Conservation (phyloP, 2,888 invertebrate species). For the Gastracanthus pulcherrimus region DNA sequence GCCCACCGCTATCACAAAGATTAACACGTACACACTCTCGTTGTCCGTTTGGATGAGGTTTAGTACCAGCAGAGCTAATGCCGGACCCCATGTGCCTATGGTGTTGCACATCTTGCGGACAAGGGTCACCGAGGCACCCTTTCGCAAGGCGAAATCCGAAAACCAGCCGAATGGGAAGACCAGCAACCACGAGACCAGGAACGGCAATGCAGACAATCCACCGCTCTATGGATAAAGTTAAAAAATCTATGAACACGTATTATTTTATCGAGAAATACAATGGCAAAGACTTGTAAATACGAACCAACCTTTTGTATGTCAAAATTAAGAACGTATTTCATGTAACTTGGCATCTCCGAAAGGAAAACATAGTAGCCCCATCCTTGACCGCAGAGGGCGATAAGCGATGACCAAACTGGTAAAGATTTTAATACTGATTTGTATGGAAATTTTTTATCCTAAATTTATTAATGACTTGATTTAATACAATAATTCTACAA, state of each 20-base stretch:
- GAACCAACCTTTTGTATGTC: constrained; percentile 80
- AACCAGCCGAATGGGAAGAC: constrained; percentile 78
- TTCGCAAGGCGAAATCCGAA: constrained; percentile 76
- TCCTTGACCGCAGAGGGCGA: constrained; percentile 83
- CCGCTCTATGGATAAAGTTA: constrained; percentile 73
- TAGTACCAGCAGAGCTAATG: constrained; percentile 75
- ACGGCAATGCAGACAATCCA: constrained; percentile 79
- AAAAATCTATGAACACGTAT: not conserved
- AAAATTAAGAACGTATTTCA: constrained; percentile 81
- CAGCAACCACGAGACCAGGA: constrained; percentile 79
- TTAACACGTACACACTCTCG: constrained; percentile 56
- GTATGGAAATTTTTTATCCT: constrained; percentile 81
- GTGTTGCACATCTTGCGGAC: constrained; percentile 77
- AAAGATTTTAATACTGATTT: constrained; percentile 81
- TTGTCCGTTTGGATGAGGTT: constrained; percentile 63
- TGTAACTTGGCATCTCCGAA: constrained; percentile 85
- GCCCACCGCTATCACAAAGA: constrained; percentile 71
- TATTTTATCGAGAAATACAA: not conserved
- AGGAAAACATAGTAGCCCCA: constrained; percentile 87
- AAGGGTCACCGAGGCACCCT: constrained; percentile 64
- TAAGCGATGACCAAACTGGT: constrained; percentile 82
- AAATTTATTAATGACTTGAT: constrained; percentile 29
- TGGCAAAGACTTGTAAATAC: not conserved
- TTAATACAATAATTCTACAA: not conserved
- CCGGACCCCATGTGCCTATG: constrained; percentile 79